phyloP scores from a whole-genome alignment of 2,888 invertebrate genomes.

The Itoplectis maculator region DNA sequence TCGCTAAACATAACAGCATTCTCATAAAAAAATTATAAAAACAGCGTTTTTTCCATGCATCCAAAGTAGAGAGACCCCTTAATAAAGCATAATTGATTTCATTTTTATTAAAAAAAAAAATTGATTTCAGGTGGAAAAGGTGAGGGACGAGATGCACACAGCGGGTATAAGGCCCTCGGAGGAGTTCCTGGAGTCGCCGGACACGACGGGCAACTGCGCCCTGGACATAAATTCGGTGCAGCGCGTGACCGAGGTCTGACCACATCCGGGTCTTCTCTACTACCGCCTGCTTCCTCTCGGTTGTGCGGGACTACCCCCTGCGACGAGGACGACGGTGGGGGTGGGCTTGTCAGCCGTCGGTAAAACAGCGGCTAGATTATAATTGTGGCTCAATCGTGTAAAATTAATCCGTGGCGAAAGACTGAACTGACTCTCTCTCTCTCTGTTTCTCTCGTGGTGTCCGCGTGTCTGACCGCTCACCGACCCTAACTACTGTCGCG shows the following conservation, averaged over 20 bases:
- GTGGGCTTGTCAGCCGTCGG: too few relatives aligned
- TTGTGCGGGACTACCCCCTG: slow-evolving; percentile 1
- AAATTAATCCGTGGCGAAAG: slow-evolving; percentile 22
- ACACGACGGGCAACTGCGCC: slow-evolving; percentile 88
- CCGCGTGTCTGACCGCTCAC: slow-evolving; percentile 14
- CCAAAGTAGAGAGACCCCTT: too few relatives aligned
- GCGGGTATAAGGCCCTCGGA: slow-evolving; percentile 87
- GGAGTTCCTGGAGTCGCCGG: slow-evolving; percentile 87
- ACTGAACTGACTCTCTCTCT: slow-evolving; percentile 36
- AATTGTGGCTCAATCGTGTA: slow-evolving; percentile 35
- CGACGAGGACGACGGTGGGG: too few relatives aligned
- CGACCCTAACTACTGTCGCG: slow-evolving; percentile 32
- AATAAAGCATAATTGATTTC: neutral
- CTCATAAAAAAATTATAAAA: too few relatives aligned
- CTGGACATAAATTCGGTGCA: slow-evolving; percentile 81
- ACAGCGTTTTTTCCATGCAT: too few relatives aligned
- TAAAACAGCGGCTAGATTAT: too few relatives aligned
- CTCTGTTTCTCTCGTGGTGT: neutral
- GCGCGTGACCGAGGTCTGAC: slow-evolving; percentile 79
- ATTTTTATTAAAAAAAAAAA: neutral
- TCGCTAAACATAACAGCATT: too few relatives aligned
- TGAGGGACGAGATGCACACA: slow-evolving; percentile 88
- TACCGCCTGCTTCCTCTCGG: slow-evolving; percentile 8
- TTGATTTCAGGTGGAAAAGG: slow-evolving; percentile 84
- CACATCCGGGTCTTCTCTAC: slow-evolving; percentile 40